A percentile compares a stretch with the other conserved stretches of the same genome.
Evolutionary conservation across 2,888 invertebrate species (phyloP).

Genomic region (Phalangium opilio): DNA sequence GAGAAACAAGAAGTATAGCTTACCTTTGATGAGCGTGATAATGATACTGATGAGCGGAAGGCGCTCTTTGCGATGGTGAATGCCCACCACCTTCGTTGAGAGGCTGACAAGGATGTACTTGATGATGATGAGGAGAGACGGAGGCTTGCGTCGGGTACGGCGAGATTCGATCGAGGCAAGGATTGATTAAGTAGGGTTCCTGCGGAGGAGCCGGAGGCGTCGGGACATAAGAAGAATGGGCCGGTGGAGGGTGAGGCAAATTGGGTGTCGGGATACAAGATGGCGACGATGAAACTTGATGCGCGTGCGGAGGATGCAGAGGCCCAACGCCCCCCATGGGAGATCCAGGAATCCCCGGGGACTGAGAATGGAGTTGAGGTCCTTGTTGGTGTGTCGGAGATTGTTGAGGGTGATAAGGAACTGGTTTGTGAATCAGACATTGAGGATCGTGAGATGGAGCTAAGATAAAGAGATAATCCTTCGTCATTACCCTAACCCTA

Average conservation of each 20-base stretch:
- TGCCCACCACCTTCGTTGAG: too few species aligned
- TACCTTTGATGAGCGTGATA: too few species aligned
- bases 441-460: conserved; percentile 4
- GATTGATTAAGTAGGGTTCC: conserved; percentile 8
- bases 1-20: too few species aligned
- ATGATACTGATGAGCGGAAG: not conserved
- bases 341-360: too few species aligned
- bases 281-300: not conserved
- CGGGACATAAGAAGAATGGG: conserved; percentile 8
- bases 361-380: not conserved
- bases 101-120: too few species aligned
- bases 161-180: conserved; percentile 7
- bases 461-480: too few species aligned
- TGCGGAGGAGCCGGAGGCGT: conserved; percentile 7
- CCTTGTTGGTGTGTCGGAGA: conserved; percentile 8
- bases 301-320: not conserved
- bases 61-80: too few species aligned
- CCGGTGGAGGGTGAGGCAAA: conserved; percentile 8
- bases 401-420: conserved; percentile 23
- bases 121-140: too few species aligned
- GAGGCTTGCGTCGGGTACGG: too few species aligned
- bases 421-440: conserved; percentile 24
- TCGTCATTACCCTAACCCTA: too few species aligned
- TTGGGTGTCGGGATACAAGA: conserved; percentile 2
- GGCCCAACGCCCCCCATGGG: not conserved